Conservation (phyloP, 2,113 vertebrate genomes). For the Balaeniceps rex region DNA sequence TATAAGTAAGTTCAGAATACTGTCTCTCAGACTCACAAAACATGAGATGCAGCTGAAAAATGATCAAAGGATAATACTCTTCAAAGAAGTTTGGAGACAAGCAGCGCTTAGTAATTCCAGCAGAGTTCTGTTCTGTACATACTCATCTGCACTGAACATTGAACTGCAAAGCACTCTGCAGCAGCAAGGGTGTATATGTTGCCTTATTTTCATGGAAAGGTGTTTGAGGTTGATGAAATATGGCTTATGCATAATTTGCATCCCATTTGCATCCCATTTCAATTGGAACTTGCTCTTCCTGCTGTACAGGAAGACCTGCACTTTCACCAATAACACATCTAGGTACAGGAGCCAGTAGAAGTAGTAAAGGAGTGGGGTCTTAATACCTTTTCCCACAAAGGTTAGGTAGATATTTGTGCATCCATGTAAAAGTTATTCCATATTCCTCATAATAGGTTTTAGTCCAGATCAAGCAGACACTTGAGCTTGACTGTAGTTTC, state of each 20-base stretch:
- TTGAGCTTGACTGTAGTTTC: neutral
- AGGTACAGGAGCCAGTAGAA: neutral
- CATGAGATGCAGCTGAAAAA: conserved; percentile 65
- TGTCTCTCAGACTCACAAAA: neutral
- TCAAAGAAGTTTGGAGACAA: conserved; percentile 42
- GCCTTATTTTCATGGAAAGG: conserved; percentile 48
- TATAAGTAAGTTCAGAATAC: conserved; percentile 58
- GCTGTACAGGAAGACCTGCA: neutral
- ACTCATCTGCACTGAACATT: neutral
- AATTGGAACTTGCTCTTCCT: neutral
- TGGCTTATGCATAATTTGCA: conserved; percentile 11
- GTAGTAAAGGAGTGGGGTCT: neutral
- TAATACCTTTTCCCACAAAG: neutral
- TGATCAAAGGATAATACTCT: conserved; percentile 61
- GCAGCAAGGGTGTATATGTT: neutral
- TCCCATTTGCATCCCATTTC: neutral
- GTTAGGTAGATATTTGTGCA: neutral
- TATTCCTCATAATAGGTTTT: neutral
- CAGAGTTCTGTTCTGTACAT: neutral
- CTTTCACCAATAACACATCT: neutral
- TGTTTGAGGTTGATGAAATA: conserved; percentile 42
- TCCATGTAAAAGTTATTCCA: neutral
- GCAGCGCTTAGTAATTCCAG: conserved; percentile 10
- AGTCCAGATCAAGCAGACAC: neutral
- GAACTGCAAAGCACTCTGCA: conserved; percentile 9